Base-by-base conservation (phyloP, 2,113 vertebrate genomes). In the Callithrix jacchus region DNA sequence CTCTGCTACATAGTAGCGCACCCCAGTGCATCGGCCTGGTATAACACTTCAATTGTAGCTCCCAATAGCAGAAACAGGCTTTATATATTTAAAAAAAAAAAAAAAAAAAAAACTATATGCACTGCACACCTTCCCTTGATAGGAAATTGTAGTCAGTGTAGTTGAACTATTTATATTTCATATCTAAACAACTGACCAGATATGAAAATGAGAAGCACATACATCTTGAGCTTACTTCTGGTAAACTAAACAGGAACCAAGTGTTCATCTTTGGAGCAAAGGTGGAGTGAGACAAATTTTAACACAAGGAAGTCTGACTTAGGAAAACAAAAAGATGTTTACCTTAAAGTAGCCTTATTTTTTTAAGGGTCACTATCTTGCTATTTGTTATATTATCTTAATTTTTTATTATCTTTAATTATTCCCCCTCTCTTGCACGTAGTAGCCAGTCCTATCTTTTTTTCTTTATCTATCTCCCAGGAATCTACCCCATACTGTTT, bases 1-100 rank as follows among this genome's bases (percentile, higher is more conserved):
- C 97, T 97, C 93, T 96, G 93, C 89, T 96, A 96, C 95, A 89
- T 9, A 91, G 89, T 93, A 97, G 97, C 95, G 93, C 97, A 96
- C 94, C 96, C 95, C 87, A 97, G 97, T 97, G 97, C 68, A 54
- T 81, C 87, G 95, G 86, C 23, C 82, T 97, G 97, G 97, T 95
- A 97, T 96, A 95, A 66, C 96, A 96, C 86, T 70, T 94, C 49
- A 76, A 17, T 42, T 93, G 64, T 56, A 93, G 89, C 87, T 96
- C 76, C 83, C 88, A 37, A 79, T 92, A 93, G 95, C 95, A 93
- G 92, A 97, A 93, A 92, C 30, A 58, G 91, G 66, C 30, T 97
- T 95, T 87, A 27, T 32, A 61, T 40, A 52, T 8, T 45, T 1
- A 11, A 61, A 61, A 27, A 61, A 58, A 23, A 58, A 25, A 9